Base-by-base conservation (phyloP, 2,797 vertebrate species). In the Crenuchus spilurus region DNA sequence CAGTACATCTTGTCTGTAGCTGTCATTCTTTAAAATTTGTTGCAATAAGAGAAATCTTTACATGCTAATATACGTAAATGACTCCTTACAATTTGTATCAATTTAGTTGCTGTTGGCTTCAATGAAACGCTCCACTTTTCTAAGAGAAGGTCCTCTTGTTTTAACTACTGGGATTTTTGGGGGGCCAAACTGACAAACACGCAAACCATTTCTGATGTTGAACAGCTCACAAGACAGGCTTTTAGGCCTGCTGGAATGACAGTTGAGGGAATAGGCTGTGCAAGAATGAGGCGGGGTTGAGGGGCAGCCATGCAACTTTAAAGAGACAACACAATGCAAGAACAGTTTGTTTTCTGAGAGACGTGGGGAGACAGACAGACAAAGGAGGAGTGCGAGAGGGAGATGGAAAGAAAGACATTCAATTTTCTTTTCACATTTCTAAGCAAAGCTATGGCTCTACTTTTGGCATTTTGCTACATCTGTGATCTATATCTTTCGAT, bases 171-270 rank as follows among this genome's bases (percentile, higher is more conserved):
- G 75, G 76, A 77, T 85, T 85, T 80, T 72, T 70, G 78, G 66
- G 80, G 86, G 88, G 90, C 78, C 85, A 87, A 89, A 88, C 86
- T 77, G 82, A 92, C 92, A 92, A 90, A 90, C 86, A 90, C 86
- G 85, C 86, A 89, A 94, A 91, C 84, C 83, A 80, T 89, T 91
- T 92, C 84, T 93, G 90, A 93, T 91, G 90, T 86, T 78, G 82
- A 90, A 90, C 91, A 90, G 86, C 84, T 85, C 88, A 87, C 84
- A 80, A 88, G 87, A 90, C 84, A 80, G 84, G 90, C 92, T 92
- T 91, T 93, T 90, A 92, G 89, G 89, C 85, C 86, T 83, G 88
- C 83, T 77, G 55, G 71, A 73, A 83, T 92, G 90, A 91, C 91
- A 91, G 88, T 85, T 86, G 80, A 90, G 88, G 86, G 89, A 88